These are phyloP conservation scores for Crossaster papposus DNA, from an alignment of 53 echinoderm and acorn worm species.

Conservation along the genomic window DNA sequence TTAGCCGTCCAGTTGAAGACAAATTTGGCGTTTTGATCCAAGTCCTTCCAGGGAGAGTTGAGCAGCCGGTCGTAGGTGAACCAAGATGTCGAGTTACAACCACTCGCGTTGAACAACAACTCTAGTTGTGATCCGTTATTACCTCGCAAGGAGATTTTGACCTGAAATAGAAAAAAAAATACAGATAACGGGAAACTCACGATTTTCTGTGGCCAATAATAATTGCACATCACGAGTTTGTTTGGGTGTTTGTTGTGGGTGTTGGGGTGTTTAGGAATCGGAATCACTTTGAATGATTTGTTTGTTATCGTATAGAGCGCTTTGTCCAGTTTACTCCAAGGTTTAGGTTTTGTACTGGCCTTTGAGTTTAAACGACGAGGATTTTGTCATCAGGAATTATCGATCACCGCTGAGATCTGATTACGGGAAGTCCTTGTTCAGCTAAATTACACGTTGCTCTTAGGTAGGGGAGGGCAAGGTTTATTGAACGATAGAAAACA, in stretches of 20 bases:
- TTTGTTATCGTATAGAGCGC: too few relatives aligned
- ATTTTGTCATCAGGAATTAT: not conserved
- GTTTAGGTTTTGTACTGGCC: not conserved
- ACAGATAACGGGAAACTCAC: too few relatives aligned
- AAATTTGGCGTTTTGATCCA: not conserved
- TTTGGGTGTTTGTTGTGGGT: too few relatives aligned
- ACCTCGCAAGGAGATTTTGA: constrained; percentile 20
- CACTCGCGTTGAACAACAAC: not conserved
- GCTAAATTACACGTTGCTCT: not conserved
- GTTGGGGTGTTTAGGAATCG: too few relatives aligned
- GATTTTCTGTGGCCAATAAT: not conserved
- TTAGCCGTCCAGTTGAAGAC: constrained; percentile 2
- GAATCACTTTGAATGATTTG: too few relatives aligned
- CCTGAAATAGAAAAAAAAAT: not conserved
- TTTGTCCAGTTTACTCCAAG: not conserved
- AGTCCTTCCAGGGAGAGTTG: constrained; percentile 15
- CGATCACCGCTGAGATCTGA: not conserved
- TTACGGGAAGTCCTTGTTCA: not conserved
- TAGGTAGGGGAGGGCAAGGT: not conserved
- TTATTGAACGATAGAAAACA: not conserved
- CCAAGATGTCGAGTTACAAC: constrained; percentile 11
- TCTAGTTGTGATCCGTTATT: not conserved
- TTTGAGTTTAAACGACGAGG: not conserved
- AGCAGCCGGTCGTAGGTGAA: constrained; percentile 16
- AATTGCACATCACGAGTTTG: too few relatives aligned